Conservation (phyloP, 2,113 vertebrate genomes). For the Accipiter virgatus region DNA sequence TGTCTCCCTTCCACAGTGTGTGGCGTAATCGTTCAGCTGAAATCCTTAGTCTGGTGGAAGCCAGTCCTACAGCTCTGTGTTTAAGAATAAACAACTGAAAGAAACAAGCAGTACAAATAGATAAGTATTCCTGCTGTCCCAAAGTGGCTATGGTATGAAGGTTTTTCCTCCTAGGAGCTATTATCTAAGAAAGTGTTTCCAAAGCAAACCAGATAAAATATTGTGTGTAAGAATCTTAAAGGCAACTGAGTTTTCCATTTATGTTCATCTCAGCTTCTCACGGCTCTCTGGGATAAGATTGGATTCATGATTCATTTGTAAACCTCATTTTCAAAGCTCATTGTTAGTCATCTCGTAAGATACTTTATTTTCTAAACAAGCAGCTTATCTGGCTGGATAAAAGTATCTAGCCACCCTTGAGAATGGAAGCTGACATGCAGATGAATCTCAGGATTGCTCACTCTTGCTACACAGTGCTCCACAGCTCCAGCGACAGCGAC, state of each 20-base stretch:
- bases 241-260: constrained; percentile 41
- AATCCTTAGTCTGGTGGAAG: not conserved
- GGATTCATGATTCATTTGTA: not conserved
- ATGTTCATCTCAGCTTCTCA: constrained; percentile 28
- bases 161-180: not conserved
- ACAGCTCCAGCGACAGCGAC: not conserved
- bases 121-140: not conserved
- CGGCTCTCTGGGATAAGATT: not conserved
- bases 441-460: accelerated
- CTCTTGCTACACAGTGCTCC: not conserved
- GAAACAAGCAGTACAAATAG: constrained; percentile 1
- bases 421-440: not conserved
- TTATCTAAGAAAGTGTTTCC: constrained; percentile 32
- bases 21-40: constrained; percentile 12
- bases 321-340: not conserved
- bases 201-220: constrained; percentile 48
- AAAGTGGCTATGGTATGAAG: not conserved
- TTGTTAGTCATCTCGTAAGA: not conserved
- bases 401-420: not conserved
- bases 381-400: not conserved
- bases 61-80: not conserved
- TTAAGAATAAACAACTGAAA: constrained; percentile 20
- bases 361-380: not conserved
- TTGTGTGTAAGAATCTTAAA: not conserved
- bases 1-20: constrained; percentile 7